Percentiles rank a stretch among this genome's conserved stretches.
Evolutionary conservation across 2,888 invertebrate genomes (phyloP).

Genomic region (Isotomurus palustris): DNA sequence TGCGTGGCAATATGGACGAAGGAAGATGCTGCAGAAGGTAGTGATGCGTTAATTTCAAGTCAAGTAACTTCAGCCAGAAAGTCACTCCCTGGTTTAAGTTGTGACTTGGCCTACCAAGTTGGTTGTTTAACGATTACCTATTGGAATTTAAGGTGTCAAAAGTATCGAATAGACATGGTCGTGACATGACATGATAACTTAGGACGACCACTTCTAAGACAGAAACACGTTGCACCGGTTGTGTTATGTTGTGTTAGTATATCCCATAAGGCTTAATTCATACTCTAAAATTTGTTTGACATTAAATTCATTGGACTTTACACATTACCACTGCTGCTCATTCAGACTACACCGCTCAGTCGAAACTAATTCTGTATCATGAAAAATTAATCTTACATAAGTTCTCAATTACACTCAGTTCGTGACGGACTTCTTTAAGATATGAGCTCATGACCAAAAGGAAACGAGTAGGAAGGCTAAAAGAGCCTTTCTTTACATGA

Average conservation of each 20-base stretch:
- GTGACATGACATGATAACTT: constrained; percentile 36
- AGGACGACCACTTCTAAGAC: constrained; percentile 23
- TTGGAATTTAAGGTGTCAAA: constrained; percentile 32
- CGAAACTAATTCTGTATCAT: neutral
- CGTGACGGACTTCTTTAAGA: too few species aligned
- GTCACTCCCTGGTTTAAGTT: constrained; percentile 10
- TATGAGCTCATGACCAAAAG: too few species aligned
- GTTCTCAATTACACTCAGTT: constrained; percentile 13
- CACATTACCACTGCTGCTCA: too few species aligned
- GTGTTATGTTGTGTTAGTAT: neutral
- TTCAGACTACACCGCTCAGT: too few species aligned
- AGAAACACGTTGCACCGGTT: constrained; percentile 39
- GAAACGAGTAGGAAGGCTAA: too few species aligned
- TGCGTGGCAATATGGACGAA: too few species aligned
- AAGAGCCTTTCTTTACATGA: too few species aligned
- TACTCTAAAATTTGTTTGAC: constrained; percentile 39
- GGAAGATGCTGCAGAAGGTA: too few species aligned
- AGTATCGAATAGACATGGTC: constrained; percentile 34
- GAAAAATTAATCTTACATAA: constrained; percentile 7
- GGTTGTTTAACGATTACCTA: neutral
- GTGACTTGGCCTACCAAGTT: neutral
- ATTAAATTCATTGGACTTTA: constrained; percentile 1
- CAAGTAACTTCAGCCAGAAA: too few species aligned
- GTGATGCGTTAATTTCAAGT: too few species aligned
- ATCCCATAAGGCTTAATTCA: constrained; percentile 17